These are phyloP conservation scores for Archips xylosteana DNA, from an alignment of 2,888 invertebrate species.

Conservation along the genomic window DNA sequence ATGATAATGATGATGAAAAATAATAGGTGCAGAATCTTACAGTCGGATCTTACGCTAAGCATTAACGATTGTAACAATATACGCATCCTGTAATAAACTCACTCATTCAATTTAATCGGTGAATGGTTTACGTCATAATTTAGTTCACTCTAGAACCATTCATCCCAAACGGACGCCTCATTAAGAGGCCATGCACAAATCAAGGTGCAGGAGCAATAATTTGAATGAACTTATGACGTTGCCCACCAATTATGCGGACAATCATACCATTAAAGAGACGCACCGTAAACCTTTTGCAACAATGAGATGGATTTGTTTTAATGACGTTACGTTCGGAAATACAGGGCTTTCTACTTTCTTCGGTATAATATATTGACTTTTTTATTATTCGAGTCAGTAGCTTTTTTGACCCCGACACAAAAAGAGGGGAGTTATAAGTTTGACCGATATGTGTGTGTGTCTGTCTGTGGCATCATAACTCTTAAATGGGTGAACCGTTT, in stretches of 20 bases:
- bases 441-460: no score
- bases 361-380: background rate
- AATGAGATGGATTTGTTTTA: constrained; percentile 39
- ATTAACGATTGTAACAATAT: no score
- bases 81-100: background rate
- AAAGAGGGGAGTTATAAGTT: no score
- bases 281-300: constrained; percentile 40
- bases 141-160: constrained; percentile 26
- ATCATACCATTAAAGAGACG: constrained; percentile 77
- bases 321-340: background rate
- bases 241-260: constrained; percentile 79
- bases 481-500: no score
- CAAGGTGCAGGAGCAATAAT: constrained; percentile 63
- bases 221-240: constrained; percentile 71
- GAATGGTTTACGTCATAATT: constrained; percentile 25
- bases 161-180: constrained; percentile 26
- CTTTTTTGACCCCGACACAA: no score
- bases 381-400: no score
- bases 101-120: constrained; percentile 8
- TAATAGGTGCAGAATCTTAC: no score
- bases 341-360: constrained; percentile 12
- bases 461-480: no score
- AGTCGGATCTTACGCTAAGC: background rate
- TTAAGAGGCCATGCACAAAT: constrained; percentile 42
- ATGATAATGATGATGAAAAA: no score